Percentiles rank a stretch among this genome's conserved stretches.
These are phyloP conservation scores for Anoplolepis gracilipes DNA, from an alignment of 1,140 invertebrate genomes.

Conservation along the genomic window DNA sequence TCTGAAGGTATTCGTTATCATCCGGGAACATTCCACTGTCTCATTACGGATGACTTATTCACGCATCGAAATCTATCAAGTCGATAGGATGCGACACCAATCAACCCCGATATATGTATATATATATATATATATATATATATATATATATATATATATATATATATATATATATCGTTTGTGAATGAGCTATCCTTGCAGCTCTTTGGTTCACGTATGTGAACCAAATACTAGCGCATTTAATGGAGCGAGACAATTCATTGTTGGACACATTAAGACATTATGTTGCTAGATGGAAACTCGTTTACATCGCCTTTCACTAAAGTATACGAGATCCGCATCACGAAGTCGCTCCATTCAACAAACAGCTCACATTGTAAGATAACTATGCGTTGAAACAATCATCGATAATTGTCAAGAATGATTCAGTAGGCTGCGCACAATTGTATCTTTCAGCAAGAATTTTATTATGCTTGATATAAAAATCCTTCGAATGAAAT, in stretches of 20 bases:
- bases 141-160: too few species aligned
- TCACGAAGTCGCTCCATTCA: not conserved
- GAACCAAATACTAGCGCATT: not conserved
- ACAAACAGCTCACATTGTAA: not conserved
- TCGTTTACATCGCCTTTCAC: slow-evolving; percentile 44
- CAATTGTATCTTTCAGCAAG: slow-evolving; percentile 18
- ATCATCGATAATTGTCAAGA: slow-evolving; percentile 36
- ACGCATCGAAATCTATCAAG: slow-evolving; percentile 26
- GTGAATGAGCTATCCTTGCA: not conserved
- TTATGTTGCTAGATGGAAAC: slow-evolving; percentile 28
- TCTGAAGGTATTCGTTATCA: slow-evolving; percentile 9
- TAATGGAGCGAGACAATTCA: slow-evolving; percentile 42
- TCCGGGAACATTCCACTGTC: slow-evolving; percentile 21
- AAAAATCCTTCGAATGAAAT: not conserved
- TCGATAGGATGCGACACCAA: not conserved
- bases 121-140: too few species aligned
- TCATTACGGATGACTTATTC: slow-evolving; percentile 41
- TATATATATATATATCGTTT: not conserved
- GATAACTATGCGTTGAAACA: slow-evolving; percentile 21
- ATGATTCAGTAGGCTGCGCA: slow-evolving; percentile 22
- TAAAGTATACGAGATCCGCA: slow-evolving; percentile 33
- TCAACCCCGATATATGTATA: not conserved
- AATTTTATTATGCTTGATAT: slow-evolving; percentile 23
- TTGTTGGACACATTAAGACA: slow-evolving; percentile 37
- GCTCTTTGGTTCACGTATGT: not conserved